Conservation (phyloP, 37 sponge, comb jelly and placozoan species). For the Halisarca cf. caerulea region DNA sequence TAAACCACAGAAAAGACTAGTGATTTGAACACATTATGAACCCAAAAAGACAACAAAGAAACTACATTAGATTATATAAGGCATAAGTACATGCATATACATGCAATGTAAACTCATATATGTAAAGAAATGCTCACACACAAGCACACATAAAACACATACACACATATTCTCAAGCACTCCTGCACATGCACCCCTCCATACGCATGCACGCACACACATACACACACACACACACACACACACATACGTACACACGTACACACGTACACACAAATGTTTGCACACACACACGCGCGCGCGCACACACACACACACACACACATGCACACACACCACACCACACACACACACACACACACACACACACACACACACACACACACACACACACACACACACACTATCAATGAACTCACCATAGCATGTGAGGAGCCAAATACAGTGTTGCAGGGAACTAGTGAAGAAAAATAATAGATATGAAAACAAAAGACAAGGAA, state of each 20-base stretch:
- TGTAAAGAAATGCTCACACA: background rate
- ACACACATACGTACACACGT: constrained; percentile 19
- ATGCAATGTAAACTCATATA: background rate
- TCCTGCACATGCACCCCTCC: constrained; percentile 16
- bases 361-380: constrained; percentile 27
- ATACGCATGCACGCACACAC: background rate
- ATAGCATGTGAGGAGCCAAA: constrained; percentile 52
- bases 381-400: constrained; percentile 4
- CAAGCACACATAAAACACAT: background rate
- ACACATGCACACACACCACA: background rate
- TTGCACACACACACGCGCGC: constrained; percentile 1
- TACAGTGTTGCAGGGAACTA: constrained; percentile 55
- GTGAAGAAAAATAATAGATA: too few relatives aligned
- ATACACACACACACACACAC: background rate
- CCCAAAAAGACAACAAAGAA: too few relatives aligned
- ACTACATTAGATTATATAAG: too few relatives aligned
- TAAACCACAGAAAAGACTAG: too few relatives aligned
- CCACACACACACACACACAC: background rate
- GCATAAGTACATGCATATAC: too few relatives aligned
- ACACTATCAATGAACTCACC: constrained; percentile 32
- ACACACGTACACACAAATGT: too few relatives aligned
- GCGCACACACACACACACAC: constrained; percentile 2
- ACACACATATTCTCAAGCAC: constrained; percentile 9
- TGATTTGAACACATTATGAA: too few relatives aligned
- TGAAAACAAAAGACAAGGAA: too few relatives aligned